phyloP scores from a whole-genome alignment of 2,888 invertebrate genomes.

The Erebia ligea region DNA sequence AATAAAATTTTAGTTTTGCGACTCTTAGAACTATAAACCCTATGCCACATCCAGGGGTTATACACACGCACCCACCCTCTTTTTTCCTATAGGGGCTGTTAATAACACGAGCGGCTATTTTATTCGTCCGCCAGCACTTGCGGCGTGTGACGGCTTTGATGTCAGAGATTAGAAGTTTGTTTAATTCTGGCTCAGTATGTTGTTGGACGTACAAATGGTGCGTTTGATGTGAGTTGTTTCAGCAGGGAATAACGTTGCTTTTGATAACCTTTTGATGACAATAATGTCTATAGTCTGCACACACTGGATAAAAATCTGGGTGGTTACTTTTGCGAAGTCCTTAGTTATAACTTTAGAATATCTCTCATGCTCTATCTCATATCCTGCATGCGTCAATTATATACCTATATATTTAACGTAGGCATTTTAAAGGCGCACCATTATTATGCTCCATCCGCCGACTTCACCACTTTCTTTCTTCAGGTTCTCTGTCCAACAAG shows the following conservation, averaged over 20 bases:
- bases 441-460: too few relatives aligned
- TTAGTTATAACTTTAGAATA: background rate
- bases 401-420: too few relatives aligned
- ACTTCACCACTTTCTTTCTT: too few relatives aligned
- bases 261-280: constrained; percentile 30
- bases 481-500: too few relatives aligned
- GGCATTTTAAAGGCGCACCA: too few relatives aligned
- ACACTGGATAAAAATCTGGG: background rate
- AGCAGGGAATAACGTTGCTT: constrained; percentile 25
- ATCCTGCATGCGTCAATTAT: too few relatives aligned
- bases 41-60: constrained; percentile 41
- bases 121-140: constrained; percentile 72
- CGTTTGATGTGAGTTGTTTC: constrained; percentile 46
- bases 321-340: background rate
- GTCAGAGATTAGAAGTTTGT: constrained; percentile 73
- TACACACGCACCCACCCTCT: constrained; percentile 48
- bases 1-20: constrained; percentile 4
- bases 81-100: constrained; percentile 68
- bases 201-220: constrained; percentile 48
- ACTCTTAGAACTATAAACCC: constrained; percentile 1
- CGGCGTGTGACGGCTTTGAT: constrained; percentile 75
- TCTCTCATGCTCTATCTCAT: too few relatives aligned
- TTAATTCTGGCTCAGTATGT: constrained; percentile 52
- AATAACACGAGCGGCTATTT: constrained; percentile 81
- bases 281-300: background rate